Conservation (phyloP, 2,113 vertebrate species). For the Onychostruthus taczanowskii region DNA sequence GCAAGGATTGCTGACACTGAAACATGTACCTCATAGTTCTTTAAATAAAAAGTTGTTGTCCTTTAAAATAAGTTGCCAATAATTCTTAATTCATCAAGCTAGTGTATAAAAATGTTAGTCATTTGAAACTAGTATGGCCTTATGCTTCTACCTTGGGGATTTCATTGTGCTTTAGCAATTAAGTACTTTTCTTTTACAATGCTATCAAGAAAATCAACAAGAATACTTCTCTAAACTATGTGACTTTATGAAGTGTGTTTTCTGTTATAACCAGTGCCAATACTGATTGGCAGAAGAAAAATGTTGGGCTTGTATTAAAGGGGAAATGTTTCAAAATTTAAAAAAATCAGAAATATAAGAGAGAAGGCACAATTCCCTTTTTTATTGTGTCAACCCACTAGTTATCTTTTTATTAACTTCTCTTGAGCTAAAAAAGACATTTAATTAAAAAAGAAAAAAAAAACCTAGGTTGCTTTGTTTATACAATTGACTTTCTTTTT, state of each 20-base stretch:
- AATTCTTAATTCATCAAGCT: constrained; percentile 36
- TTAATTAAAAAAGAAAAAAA: background rate
- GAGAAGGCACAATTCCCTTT: background rate
- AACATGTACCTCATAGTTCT: background rate
- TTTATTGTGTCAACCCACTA: background rate
- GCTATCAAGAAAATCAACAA: background rate
- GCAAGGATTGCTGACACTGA: background rate
- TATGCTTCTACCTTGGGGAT: background rate
- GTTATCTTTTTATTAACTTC: background rate
- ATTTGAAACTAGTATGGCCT: constrained; percentile 28
- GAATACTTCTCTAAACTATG: constrained; percentile 10
- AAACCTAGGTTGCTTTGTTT: background rate
- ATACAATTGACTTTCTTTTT: background rate
- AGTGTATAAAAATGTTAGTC: constrained; percentile 10
- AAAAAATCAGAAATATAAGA: background rate
- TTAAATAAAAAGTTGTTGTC: background rate
- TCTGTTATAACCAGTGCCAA: background rate
- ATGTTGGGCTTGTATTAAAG: background rate
- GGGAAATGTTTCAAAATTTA: background rate
- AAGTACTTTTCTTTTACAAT: constrained; percentile 14
- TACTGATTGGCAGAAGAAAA: background rate
- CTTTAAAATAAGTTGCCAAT: constrained; percentile 10
- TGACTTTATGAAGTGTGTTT: background rate
- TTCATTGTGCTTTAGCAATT: constrained; percentile 26
- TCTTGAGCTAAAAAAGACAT: background rate